Evolutionary conservation across 2,113 vertebrate genomes (phyloP).

Genomic region (Montifringilla adamsi): DNA sequence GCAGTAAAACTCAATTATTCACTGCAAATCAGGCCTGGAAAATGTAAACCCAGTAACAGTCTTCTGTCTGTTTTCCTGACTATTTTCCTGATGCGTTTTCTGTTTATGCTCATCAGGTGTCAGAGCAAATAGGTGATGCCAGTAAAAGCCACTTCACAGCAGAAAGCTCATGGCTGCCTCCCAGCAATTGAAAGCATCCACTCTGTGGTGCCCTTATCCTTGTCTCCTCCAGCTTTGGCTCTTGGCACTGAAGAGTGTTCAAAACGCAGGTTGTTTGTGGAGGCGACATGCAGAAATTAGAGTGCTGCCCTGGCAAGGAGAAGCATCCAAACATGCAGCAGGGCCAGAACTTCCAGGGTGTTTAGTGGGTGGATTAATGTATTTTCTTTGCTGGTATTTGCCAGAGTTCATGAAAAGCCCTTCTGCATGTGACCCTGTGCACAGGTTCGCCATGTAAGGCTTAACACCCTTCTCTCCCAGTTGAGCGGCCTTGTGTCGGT

Average conservation of each 20-base stretch:
- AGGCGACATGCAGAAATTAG: slow-evolving; percentile 23
- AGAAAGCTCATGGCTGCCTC: slow-evolving; percentile 30
- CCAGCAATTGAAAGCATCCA: slow-evolving; percentile 6
- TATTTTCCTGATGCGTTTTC: slow-evolving; percentile 29
- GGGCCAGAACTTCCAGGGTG: slow-evolving; percentile 21
- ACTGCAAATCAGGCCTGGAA: slow-evolving; percentile 32
- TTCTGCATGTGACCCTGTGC: not conserved
- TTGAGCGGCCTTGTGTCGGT: not conserved
- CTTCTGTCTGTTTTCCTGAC: slow-evolving; percentile 15
- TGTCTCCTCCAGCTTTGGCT: slow-evolving; percentile 21
- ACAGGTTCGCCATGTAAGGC: not conserved
- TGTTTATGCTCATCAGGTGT: slow-evolving; percentile 45
- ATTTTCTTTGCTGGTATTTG: slow-evolving; percentile 16
- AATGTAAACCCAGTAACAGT: slow-evolving; percentile 39
- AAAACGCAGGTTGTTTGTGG: slow-evolving; percentile 53
- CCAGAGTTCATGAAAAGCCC: not conserved
- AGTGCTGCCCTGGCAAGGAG: slow-evolving; percentile 31
- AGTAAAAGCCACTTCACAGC: slow-evolving; percentile 54
- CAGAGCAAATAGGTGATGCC: slow-evolving; percentile 33
- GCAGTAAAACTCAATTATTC: not conserved
- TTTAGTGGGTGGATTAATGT: slow-evolving; percentile 12
- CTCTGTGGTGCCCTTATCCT: slow-evolving; percentile 50
- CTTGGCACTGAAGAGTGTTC: not conserved
- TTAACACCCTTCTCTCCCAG: not conserved
- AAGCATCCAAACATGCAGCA: slow-evolving; percentile 9